Conservation (phyloP, 2,888 invertebrate genomes). For the Latrodectus elegans region DNA sequence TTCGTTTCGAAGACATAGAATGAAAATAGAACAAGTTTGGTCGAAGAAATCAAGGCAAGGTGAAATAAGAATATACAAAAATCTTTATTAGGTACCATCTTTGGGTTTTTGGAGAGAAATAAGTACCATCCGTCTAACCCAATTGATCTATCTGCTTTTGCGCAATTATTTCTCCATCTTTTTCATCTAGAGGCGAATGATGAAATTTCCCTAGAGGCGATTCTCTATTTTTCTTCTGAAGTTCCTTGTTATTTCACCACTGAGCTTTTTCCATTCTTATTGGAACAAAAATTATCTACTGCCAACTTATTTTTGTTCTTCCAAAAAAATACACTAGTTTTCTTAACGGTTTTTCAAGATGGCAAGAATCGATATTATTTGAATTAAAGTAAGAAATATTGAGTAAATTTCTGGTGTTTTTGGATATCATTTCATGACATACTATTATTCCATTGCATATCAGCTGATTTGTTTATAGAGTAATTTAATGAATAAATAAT, state of each 20-base stretch:
- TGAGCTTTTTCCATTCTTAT: background rate
- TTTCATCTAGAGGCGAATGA: background rate
- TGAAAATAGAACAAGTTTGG: background rate
- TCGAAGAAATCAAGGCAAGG: slow-evolving; percentile 23
- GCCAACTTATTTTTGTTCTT: background rate
- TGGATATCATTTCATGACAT: too few relatives aligned
- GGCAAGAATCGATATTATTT: background rate
- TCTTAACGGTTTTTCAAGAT: background rate
- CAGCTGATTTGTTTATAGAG: too few relatives aligned
- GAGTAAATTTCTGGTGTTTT: too few relatives aligned
- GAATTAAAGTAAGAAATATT: background rate
- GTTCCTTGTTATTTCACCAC: slow-evolving; percentile 9
- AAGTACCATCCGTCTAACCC: slow-evolving; percentile 22
- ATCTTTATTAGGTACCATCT: slow-evolving; percentile 30
- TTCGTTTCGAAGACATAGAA: background rate
- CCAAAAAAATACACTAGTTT: background rate
- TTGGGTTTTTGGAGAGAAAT: background rate
- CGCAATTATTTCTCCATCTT: slow-evolving; percentile 39
- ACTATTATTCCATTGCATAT: too few relatives aligned
- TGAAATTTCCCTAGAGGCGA: slow-evolving; percentile 4
- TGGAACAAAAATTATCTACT: background rate
- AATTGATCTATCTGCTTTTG: slow-evolving; percentile 31
- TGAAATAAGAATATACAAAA: background rate
- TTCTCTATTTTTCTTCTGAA: background rate
- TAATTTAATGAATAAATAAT: too few relatives aligned